Conservation (phyloP, 2,113 vertebrate species). For the Apus apus region DNA sequence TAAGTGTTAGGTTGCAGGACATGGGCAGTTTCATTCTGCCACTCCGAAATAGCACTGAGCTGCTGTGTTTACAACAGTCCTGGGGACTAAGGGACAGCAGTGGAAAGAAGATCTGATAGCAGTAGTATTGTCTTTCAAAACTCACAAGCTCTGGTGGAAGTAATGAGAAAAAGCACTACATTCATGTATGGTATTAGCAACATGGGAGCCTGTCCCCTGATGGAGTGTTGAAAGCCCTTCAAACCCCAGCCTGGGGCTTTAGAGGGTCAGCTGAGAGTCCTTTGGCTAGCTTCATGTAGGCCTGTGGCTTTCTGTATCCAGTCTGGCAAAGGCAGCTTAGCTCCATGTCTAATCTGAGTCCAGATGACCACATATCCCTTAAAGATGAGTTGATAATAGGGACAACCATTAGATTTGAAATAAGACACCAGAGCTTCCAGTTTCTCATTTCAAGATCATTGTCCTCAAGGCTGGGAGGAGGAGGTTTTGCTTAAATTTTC, state of each 20-base stretch:
- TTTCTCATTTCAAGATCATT: background rate
- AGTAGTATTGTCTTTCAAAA: background rate
- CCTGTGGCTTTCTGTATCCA: background rate
- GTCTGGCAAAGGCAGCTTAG: background rate
- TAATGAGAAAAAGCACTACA: background rate
- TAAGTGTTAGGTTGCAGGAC: background rate
- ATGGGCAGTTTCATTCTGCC: background rate
- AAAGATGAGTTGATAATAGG: background rate
- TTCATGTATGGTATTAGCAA: background rate
- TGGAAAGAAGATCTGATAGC: background rate
- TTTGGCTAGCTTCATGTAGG: background rate
- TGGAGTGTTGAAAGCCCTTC: background rate
- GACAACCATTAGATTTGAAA: background rate
- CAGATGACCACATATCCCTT: background rate
- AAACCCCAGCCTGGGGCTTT: background rate
- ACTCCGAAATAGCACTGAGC: background rate
- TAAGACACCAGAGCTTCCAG: background rate
- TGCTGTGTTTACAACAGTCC: background rate
- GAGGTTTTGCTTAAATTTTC: background rate
- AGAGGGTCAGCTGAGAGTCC: background rate
- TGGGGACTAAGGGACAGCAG: background rate
- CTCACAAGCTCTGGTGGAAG: background rate
- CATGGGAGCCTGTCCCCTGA: rapidly evolving
- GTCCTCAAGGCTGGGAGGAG: background rate
- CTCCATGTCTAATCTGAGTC: background rate